Conservation (phyloP, 1,140 invertebrate genomes). For the Dinoponera quadriceps region DNA sequence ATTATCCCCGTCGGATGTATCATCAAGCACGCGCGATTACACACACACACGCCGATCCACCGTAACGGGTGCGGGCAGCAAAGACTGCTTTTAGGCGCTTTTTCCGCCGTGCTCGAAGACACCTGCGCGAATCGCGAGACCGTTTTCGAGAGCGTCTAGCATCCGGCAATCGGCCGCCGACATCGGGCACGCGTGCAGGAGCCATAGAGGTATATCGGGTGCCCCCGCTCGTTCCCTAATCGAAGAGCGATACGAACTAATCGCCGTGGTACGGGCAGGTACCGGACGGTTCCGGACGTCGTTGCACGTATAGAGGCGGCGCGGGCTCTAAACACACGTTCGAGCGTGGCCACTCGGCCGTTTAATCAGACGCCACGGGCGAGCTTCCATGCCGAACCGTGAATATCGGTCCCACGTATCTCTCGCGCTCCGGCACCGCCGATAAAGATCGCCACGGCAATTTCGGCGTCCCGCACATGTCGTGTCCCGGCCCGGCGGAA, state of each 20-base stretch:
- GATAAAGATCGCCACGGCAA: slow-evolving; percentile 83
- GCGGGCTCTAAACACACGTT: slow-evolving; percentile 73
- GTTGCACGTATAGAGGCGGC: slow-evolving; percentile 15
- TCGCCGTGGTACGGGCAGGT: slow-evolving; percentile 71
- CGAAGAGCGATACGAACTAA: slow-evolving; percentile 70
- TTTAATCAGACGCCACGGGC: slow-evolving; percentile 79
- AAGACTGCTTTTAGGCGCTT: slow-evolving; percentile 25
- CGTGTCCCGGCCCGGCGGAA: slow-evolving; percentile 72
- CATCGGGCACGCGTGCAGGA: slow-evolving; percentile 42
- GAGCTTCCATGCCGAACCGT: slow-evolving; percentile 81
- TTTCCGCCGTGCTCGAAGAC: slow-evolving; percentile 31
- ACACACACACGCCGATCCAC: not conserved
- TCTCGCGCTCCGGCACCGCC: slow-evolving; percentile 52
- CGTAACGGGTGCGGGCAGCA: slow-evolving; percentile 6
- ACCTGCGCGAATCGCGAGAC: slow-evolving; percentile 49
- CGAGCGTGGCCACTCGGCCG: slow-evolving; percentile 71
- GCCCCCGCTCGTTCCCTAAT: slow-evolving; percentile 47
- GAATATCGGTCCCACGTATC: slow-evolving; percentile 82
- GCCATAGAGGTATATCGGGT: slow-evolving; percentile 34
- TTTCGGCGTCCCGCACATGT: slow-evolving; percentile 84
- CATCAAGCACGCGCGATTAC: slow-evolving; percentile 23
- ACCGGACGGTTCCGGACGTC: slow-evolving; percentile 41
- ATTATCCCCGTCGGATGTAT: slow-evolving; percentile 24
- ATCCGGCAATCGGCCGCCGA: slow-evolving; percentile 27
- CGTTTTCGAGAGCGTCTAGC: slow-evolving; percentile 24